Base-by-base conservation (phyloP, 2,113 vertebrate genomes). In the Erythrocercus mccallii region DNA sequence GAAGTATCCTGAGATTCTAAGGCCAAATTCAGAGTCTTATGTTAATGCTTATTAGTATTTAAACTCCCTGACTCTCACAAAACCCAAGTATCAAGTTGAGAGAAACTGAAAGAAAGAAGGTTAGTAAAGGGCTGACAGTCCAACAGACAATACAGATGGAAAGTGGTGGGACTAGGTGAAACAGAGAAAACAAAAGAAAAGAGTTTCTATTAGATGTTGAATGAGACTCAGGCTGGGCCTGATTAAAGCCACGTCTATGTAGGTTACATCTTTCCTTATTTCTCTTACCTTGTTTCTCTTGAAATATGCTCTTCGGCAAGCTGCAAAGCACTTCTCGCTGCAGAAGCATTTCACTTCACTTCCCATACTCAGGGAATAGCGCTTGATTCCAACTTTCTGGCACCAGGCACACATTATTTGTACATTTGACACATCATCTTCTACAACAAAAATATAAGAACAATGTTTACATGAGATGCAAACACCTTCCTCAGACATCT, bases 361-460 rank as follows among this genome's bases (percentile, higher is more conserved):
- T 90, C 99, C 99, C 99, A 99, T 99, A 98, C 99, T 99, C 97
- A 99, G 98, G 97, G 99, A 99, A 97, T 99, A 99, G 90, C 99
- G 99, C 95, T 99, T 99, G 96, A 99, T 98, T 71, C 99, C 99
- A 94, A 99, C 98, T 98, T 99, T 99, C 99, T 99, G 99, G 98
- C 99, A 99, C 99, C 99, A 99, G 96, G 99, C 99, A 97, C 99
- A 99, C 98, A 99, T 99, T 98, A 99, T 99, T 99, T 99, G 99
- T 97, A 99, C 98, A 96, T 99, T 99, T 98, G 98, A 99, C 97
- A 98, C 98, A 97, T 99, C 99, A 97, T 99, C 99, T 96, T 99
- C 99, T 99, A 96, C 96, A 98, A 98, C 50, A 96, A 97, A 98
- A 98, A 97, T 97, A 98, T 96, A 98, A 98, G 96, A 98, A 97